phyloP scores from a whole-genome alignment of 2,113 vertebrate genomes.

The Nothocercus julius region DNA sequence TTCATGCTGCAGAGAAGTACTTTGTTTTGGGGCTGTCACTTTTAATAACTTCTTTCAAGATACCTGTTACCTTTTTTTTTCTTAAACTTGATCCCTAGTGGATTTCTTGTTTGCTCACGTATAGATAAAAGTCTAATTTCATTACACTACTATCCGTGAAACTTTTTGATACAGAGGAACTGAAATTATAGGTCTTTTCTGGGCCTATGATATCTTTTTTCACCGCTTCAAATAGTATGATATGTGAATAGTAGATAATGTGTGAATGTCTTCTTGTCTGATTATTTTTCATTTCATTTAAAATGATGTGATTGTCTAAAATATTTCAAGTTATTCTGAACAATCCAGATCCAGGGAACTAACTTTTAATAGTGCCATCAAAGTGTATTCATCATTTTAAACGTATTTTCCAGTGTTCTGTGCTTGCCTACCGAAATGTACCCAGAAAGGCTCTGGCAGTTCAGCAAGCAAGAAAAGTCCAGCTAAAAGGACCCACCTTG shows the following conservation, averaged over 20 bases:
- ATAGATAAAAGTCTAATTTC: not conserved
- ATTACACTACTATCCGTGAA: not conserved
- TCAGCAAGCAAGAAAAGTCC: not conserved
- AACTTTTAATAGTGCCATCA: not conserved
- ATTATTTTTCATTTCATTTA: not conserved
- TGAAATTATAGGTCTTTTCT: not conserved
- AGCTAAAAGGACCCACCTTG: not conserved
- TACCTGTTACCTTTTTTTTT: not conserved
- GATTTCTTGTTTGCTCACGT: not conserved
- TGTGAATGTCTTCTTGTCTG: not conserved
- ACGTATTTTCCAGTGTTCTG: not conserved
- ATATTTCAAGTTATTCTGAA: not conserved
- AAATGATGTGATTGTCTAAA: accelerated
- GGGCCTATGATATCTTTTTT: not conserved
- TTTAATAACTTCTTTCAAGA: not conserved
- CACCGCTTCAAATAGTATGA: not conserved
- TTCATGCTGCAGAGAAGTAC: not conserved
- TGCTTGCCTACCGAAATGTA: not conserved
- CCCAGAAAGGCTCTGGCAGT: not conserved
- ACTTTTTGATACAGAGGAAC: not conserved
- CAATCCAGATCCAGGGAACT: accelerated
- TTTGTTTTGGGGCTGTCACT: not conserved
- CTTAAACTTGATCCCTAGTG: not conserved
- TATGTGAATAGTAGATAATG: too few relatives aligned
- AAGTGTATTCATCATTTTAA: not conserved